Evolutionary conservation across 2,113 vertebrate genomes (phyloP), one percentile per base, ranked within the genome.

Genomic region (Notothenia coriiceps): DNA sequence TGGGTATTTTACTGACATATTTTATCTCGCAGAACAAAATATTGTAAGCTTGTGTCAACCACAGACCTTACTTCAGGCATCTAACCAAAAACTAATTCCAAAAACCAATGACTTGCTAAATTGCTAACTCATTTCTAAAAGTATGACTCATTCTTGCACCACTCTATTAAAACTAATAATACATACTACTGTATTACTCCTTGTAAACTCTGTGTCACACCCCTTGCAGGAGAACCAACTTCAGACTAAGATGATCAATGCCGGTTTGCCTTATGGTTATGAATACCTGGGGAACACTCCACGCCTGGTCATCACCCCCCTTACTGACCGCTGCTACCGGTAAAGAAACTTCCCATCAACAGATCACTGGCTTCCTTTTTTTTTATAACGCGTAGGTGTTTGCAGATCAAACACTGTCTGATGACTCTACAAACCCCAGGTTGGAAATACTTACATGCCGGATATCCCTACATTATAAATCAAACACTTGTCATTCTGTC

Each of bases 271-370:
- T 8, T 99, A 98, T 11, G 97, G 97, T 46, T 99, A 99, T 10
- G 97, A 99, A 72, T 99, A 99, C 74, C 92, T 99, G 86, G 98
- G 98, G 3, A 99, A 97, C 91, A 98, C 96, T 1, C 89, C 91
- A 0, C 95, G 97, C 5, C 95, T 99, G 79, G 97, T 99, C 88
- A 99, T 99, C 86, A 99, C 98, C 0, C 98, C 96, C 0, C 95
- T 98, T 35, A 99, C 98, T 1, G 97, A 98, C 90, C 93, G 97
- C 78, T 99, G 98, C 90, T 98, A 99, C 29, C 97, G 97, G 97
- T 97, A 84, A 15, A 68, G 43, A 54, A 12, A 3, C 66, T 0
- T 22, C 29, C 35, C 51, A 29, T 18, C 29, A 29, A 47, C 29
- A 69, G 12, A 60, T 77, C 11, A 43, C n/a, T 15, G 13, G 33